Evolutionary conservation across 2,113 vertebrate genomes (phyloP).

Genomic region (Clupea harengus): DNA sequence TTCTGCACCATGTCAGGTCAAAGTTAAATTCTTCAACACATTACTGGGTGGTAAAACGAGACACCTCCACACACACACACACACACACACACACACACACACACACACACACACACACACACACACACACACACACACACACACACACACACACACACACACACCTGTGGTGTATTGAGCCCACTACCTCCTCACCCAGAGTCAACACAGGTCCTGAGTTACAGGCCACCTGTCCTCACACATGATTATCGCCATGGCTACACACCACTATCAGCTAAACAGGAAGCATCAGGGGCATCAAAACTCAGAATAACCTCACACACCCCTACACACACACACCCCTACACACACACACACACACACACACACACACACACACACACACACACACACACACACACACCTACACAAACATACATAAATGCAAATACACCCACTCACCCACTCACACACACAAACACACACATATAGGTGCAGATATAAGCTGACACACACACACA

Average conservation of each 20-base stretch:
- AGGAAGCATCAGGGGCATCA: constrained; percentile 10
- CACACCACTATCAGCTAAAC: not conserved
- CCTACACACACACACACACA: constrained; percentile 5
- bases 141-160: not conserved
- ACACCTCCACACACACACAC: not conserved
- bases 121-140: not conserved
- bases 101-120: not conserved
- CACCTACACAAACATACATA: not conserved
- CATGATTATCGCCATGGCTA: not conserved
- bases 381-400: not conserved
- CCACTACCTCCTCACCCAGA: not conserved
- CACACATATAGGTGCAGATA: too few species aligned
- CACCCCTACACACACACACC: not conserved
- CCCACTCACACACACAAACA: not conserved
- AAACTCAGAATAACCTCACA: not conserved
- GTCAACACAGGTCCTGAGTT: not conserved
- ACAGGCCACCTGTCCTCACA: constrained; percentile 15
- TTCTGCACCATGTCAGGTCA: not conserved
- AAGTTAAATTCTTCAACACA: not conserved
- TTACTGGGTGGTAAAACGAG: not conserved
- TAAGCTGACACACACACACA: too few species aligned
- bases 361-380: not conserved
- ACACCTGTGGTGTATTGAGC: not conserved
- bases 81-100: not conserved
- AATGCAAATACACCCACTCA: not conserved